phyloP scores from a whole-genome alignment of 2,888 invertebrate species.

The Chymomyza procnemis region DNA sequence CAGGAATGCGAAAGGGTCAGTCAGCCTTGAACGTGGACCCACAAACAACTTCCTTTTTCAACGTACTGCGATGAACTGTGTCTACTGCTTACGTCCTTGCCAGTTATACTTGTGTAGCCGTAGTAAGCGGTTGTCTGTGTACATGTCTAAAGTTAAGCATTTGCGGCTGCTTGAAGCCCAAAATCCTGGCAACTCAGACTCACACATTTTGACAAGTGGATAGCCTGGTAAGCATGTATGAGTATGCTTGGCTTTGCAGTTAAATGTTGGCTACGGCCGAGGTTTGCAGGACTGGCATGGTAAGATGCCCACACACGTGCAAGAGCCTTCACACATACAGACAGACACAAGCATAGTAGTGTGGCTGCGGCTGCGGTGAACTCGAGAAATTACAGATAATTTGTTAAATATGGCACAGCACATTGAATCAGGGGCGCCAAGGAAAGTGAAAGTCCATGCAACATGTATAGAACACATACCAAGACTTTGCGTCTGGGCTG shows the following conservation, averaged over 20 bases:
- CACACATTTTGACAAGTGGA: slow-evolving; percentile 71
- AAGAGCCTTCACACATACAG: neutral
- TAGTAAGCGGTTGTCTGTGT: slow-evolving; percentile 23
- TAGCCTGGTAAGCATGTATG: slow-evolving; percentile 30
- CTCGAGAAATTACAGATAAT: slow-evolving; percentile 75
- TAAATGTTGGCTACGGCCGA: slow-evolving; percentile 34
- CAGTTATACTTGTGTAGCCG: neutral
- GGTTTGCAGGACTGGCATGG: slow-evolving; percentile 16
- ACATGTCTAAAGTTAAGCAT: slow-evolving; percentile 66
- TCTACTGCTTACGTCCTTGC: slow-evolving; percentile 1
- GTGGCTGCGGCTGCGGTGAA: slow-evolving; percentile 3
- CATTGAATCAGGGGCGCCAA: slow-evolving; percentile 7
- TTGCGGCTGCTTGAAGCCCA: slow-evolving; percentile 71
- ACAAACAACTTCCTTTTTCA: slow-evolving; percentile 66
- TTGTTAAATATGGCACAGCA: slow-evolving; percentile 70
- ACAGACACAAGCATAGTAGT: neutral
- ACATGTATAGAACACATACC: neutral
- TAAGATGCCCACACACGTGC: neutral
- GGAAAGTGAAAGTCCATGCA: slow-evolving; percentile 66
- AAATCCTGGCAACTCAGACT: slow-evolving; percentile 56
- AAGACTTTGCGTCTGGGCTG: slow-evolving; percentile 14
- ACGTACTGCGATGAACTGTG: slow-evolving; percentile 33
- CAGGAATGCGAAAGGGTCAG: slow-evolving; percentile 55
- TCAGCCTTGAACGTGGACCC: slow-evolving; percentile 65
- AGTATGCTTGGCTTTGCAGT: slow-evolving; percentile 28